Base-by-base conservation (phyloP, 1,140 invertebrate species). In the Reticulitermes speratus region DNA sequence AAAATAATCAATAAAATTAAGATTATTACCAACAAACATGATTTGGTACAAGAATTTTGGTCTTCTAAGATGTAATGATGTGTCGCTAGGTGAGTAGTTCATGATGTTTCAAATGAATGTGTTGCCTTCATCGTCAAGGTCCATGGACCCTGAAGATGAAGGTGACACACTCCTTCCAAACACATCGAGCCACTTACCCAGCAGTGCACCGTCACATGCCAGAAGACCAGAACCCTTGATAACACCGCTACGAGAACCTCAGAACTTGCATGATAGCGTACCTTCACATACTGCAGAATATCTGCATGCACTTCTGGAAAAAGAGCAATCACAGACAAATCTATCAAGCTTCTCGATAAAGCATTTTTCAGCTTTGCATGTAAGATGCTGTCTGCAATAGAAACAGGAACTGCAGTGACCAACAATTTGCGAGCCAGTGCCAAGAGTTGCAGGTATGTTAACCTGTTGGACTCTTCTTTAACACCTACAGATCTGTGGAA, bases 331-430 rank as follows among this genome's bases (percentile, higher is more conserved):
- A 91, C 88, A 85, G 90, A 88, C 32, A 89, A 87, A 86, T 91
- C 90, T 8, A 90, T 85, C 45, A 91, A 75, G 84, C 88, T 89
- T 88, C 88, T 89, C 19, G 88, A 83, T 14, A 92, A 82, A 5
- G 90, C 88, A 87, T 87, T 88, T 88, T 90, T 91, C 85, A 91
- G 88, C 88, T 88, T 90, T 81, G 88, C 88, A 3, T 90, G 90
- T 69, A 91, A 88, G 65, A 90, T 88, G 44, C 88, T 52, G 86
- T 88, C 86, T 32, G 84, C 84, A 87, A 88, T 87, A 84, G 88
- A 86, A 59, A 88, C 44, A 82, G 89, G 89, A 81, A 91, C 88
- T 32, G 91, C 84, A 11, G n/a, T 21, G 23, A 87, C 32, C 9
- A 83, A 48, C 45, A 86, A 59, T 44, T 45, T 84, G 21, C 83